phyloP scores from a whole-genome alignment of 2,113 vertebrate genomes.

The Aix galericulata region DNA sequence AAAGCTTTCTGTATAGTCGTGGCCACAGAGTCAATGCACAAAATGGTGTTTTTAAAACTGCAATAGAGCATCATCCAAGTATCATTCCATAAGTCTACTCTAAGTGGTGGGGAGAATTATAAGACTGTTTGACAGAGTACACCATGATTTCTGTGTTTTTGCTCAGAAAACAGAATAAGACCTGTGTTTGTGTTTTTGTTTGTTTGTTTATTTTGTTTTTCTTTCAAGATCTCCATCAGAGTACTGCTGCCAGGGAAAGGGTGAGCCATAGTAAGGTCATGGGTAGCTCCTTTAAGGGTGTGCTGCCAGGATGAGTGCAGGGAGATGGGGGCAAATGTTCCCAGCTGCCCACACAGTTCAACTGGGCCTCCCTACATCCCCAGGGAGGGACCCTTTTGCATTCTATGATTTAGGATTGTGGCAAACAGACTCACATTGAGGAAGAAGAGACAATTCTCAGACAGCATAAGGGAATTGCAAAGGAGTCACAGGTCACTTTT shows the following conservation, averaged over 20 bases:
- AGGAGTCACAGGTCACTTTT: neutral
- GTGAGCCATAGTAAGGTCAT: neutral
- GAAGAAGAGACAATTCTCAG: neutral
- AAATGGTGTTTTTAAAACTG: neutral
- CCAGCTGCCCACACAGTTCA: neutral
- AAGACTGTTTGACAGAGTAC: neutral
- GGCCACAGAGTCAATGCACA: accelerated
- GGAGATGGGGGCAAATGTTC: neutral
- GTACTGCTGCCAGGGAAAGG: neutral
- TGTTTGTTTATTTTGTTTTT: neutral
- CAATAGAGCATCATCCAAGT: neutral
- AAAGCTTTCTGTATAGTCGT: neutral
- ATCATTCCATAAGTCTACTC: neutral
- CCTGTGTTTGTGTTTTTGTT: neutral
- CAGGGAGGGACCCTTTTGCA: accelerated
- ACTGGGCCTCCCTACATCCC: neutral
- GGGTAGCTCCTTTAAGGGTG: neutral
- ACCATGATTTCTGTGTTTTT: neutral
- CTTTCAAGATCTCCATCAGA: neutral
- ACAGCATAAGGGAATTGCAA: neutral
- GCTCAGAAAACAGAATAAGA: neutral
- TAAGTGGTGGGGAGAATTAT: neutral
- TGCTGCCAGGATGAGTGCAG: neutral
- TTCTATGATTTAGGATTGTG: neutral
- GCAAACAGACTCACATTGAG: neutral